Base-by-base conservation (phyloP, 2,888 invertebrate species). In the Junonia oenone region DNA sequence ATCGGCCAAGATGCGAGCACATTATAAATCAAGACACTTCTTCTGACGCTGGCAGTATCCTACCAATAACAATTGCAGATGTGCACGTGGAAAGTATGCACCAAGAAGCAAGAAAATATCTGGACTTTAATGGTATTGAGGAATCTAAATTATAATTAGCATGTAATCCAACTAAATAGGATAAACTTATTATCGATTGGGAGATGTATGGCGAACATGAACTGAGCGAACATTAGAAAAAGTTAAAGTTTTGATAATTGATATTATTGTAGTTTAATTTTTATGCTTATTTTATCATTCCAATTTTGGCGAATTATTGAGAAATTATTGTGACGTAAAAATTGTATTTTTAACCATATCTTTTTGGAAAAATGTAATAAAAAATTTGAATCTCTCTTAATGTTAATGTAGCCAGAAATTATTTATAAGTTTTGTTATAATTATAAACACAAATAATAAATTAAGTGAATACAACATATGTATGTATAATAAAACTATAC, bases 61-160 rank as follows among this genome's bases (percentile, higher is more conserved):
- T 76, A 15, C 71, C 82, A 8, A 84, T 89, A 62, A 80, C 81
- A 1, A 89, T 89, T 64, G 86, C 77, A 3, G 89, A 90, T 55
- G 75, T 86, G 8, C 88, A 89, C 55, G 63, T 64, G 15, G 86
- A 84, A 33, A 72, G 68, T 33, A 51, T 66, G 13, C 68, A 59
- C 33, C 67, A 66, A 31, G 75, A 75, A 15, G 57, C 59, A 9
- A 63, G 75, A 59, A 79, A 68, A 55, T 67, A 79, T 37, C 71
- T 67, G 53, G 78, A 79, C 46, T 59, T 67, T 37, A 58, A 67
- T 9, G 68, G 63, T 33, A 71, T 66, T 11, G 88, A 88, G 63
- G 89, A 89, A 66, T 89, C 89, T 2, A 87, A 85, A 68, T 73
- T 90, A 66, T 89, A 72, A 68, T 37, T 37, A 35, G 29, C 4